Base-by-base conservation (phyloP, 2,888 invertebrate genomes). In the Andrena dorsata region DNA sequence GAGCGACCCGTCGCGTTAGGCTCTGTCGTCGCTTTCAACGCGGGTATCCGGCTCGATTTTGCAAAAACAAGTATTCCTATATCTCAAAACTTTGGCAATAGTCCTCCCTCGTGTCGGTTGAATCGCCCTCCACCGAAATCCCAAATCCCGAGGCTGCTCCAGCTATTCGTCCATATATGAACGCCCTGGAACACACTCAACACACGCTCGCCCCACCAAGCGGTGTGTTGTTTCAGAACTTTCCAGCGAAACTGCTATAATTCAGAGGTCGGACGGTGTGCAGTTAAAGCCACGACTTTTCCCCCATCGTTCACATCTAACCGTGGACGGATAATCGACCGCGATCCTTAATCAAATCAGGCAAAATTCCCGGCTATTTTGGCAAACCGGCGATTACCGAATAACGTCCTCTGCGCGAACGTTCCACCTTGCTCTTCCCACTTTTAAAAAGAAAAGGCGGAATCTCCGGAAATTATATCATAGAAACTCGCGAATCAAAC, bases 61-160 rank as follows among this genome's bases (percentile, higher is more conserved):
- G 85, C 86, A 88, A 89, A 91, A 90, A 89, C 91, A 91, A 90
- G 89, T 90, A 90, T 91, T 90, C 89, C 86, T 90, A 91, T 91
- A 91, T 91, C 87, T 90, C 87, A 86, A 91, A 91, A 91, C 89
- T 91, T 91, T 90, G 87, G 88, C 90, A 90, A 90, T 91, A 89
- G 90, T 88, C 86, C 85, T 73, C 69, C n/a, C 56, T 60, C 63
- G 80, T 73, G 80, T 65, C 68, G 71, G 78, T 68, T 68, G 68
- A 74, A 74, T 76, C 80, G 76, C 77, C 30, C 56, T 61, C 75
- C 61, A 41, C 61, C 69, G 76, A 85, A 74, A 85, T 87, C 74
- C 63, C 7, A 20, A 41, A 28, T 8, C 69, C 56, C 51, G 41
- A 41, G 41, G 41, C 41, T 28, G 30, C 61, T 41, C 75, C 76